Base-by-base conservation (phyloP, 2,797 vertebrate species). In the Allenopithecus nigroviridis region DNA sequence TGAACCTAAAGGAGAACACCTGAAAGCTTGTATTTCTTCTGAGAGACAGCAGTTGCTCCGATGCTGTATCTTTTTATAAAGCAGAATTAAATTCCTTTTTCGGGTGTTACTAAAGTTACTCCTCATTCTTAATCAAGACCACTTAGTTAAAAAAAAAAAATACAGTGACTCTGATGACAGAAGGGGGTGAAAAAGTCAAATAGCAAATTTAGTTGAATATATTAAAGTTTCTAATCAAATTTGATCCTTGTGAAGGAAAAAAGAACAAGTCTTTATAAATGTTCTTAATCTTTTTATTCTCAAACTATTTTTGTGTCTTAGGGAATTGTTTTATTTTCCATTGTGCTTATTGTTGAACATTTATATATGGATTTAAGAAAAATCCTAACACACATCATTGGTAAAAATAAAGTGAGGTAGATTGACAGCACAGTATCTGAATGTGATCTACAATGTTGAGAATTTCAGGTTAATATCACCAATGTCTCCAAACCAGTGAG, bases 151-250 rank as follows among this genome's bases (percentile, higher is more conserved):
- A 68, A 68, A 64, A 68, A 64, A 68, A n/a, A 68, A 19, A 61
- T 39, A 33, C 2, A 81, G 33, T 68, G 26, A 72, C 93, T 95
- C 78, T 28, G 8, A 81, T 91, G 28, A 72, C 28, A 57, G 17
- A 76, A 30, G 91, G 19, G 16, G 12, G 13, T 84, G 19, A 76
- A 55, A 92, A 87, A 46, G 41, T 89, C 61, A 78, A 80, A 79
- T 39, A 68, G 10, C 4, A 70, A 91, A 57, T 89, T 89, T 50
- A 83, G 30, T 68, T 59, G 79, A 75, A 22, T 64, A 12, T 26
- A 83, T 84, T 74, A 93, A 50, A 43, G 0, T 96, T 95, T 93
- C 33, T 79, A 70, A 64, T 76, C 22, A 91, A 79, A 86, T 91
- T 33, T 87, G 33, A 72, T 88, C 24, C 19, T 26, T 50, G 7